A percentile compares a stretch with the other conserved stretches of the same genome.
Conservation (phyloP, 2,888 invertebrate genomes). For the Tachina lurida region DNA sequence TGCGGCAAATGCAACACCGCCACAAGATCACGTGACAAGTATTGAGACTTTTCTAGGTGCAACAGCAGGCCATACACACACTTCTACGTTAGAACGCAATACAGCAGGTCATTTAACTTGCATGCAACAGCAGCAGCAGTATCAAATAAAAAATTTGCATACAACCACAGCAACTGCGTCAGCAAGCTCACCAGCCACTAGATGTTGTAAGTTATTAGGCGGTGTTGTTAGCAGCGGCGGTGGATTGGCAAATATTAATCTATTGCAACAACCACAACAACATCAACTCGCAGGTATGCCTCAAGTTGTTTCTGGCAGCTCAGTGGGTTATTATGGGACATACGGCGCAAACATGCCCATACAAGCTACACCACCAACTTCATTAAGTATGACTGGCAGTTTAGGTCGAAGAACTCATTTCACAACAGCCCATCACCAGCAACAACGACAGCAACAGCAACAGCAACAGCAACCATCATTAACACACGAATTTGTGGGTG, state of each 20-base stretch:
- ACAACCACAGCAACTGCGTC: conserved; percentile 60
- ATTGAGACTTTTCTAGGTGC: conserved; percentile 79
- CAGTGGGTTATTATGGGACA: conserved; percentile 77
- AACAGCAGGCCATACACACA: conserved; percentile 28
- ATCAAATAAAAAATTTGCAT: conserved; percentile 42
- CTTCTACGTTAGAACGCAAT: conserved; percentile 68
- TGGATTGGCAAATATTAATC: conserved; percentile 41
- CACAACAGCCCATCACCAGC: conserved; percentile 75
- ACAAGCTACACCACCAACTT: conserved; percentile 55
- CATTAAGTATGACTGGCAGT: conserved; percentile 76
- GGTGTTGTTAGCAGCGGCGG: conserved; percentile 66
- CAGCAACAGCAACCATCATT: conserved; percentile 68
- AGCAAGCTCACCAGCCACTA: conserved; percentile 77
- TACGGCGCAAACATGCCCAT: conserved; percentile 67
- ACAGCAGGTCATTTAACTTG: conserved; percentile 63
- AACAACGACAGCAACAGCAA: conserved; percentile 50
- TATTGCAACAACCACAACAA: conserved; percentile 65
- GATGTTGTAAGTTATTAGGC: conserved; percentile 80
- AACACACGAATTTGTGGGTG: conserved; percentile 80
- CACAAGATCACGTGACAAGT: conserved; percentile 68
- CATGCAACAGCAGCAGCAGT: conserved; percentile 65
- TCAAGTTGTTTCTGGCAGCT: conserved; percentile 71
- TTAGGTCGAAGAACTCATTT: conserved; percentile 73
- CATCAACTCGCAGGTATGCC: conserved; percentile 62
- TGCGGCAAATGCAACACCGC: conserved; percentile 48